Evolutionary conservation across 1,140 invertebrate species (phyloP).

Genomic region (Drosophila fuyamai): DNA sequence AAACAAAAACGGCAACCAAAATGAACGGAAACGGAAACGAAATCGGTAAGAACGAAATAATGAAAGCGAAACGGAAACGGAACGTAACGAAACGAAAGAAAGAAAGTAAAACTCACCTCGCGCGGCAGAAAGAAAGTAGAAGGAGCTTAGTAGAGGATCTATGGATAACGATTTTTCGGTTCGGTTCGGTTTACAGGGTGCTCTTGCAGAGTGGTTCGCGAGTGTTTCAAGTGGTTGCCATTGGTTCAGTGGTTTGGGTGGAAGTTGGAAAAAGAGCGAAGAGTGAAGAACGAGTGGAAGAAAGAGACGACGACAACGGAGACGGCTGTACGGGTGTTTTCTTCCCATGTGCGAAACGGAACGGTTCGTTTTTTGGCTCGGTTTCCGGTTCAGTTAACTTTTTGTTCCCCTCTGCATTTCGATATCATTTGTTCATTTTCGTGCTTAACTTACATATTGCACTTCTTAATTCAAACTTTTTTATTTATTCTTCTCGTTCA

Average conservation of each 20-base stretch:
- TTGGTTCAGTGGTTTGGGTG: constrained; percentile 22
- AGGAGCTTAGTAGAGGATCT: constrained; percentile 44
- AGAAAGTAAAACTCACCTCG: constrained; percentile 70
- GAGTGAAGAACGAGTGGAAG: constrained; percentile 22
- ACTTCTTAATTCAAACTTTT: constrained; percentile 9
- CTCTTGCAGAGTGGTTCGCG: constrained; percentile 21
- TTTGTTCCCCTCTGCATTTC: constrained; percentile 28
- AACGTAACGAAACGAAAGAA: constrained; percentile 34
- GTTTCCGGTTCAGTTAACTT: neutral
- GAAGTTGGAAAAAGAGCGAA: constrained; percentile 24
- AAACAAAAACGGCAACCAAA: constrained; percentile 25
- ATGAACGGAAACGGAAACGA: constrained; percentile 29
- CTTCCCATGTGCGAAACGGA: constrained; percentile 8
- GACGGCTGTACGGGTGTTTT: neutral
- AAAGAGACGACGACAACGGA: constrained; percentile 24
- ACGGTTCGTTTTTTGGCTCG: constrained; percentile 7
- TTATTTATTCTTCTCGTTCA: constrained; percentile 25
- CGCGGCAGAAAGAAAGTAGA: constrained; percentile 53
- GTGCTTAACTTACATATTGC: constrained; percentile 9
- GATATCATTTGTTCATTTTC: constrained; percentile 22
- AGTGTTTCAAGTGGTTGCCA: constrained; percentile 24
- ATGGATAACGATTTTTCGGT: constrained; percentile 7
- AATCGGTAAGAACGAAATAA: constrained; percentile 29
- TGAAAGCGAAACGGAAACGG: constrained; percentile 40
- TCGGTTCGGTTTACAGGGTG: constrained; percentile 19